Percentiles rank a stretch among this genome's conserved stretches.
Conservation (phyloP, 2,888 invertebrate genomes). For the Parnassius mnemosyne region DNA sequence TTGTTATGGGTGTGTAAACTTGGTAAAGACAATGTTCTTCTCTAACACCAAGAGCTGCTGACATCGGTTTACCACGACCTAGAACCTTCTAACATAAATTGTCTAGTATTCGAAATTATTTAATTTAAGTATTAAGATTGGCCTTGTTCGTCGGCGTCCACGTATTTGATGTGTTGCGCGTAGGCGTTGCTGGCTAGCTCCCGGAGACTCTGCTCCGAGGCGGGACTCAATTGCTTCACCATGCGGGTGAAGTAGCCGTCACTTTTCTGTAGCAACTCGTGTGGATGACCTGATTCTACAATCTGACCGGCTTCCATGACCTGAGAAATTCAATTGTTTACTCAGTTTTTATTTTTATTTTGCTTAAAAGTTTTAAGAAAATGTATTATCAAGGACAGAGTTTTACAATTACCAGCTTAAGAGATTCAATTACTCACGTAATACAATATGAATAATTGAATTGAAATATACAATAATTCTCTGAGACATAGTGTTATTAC, state of each 20-base stretch:
- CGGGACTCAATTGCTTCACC: slow-evolving; percentile 82
- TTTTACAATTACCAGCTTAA: too few relatives aligned
- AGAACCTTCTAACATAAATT: too few relatives aligned
- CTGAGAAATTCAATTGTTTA: slow-evolving; percentile 35
- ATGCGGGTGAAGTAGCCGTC: slow-evolving; percentile 81
- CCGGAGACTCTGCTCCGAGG: slow-evolving; percentile 67
- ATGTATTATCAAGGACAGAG: too few relatives aligned
- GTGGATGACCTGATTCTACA: slow-evolving; percentile 87
- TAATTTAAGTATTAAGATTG: slow-evolving; percentile 31
- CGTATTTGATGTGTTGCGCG: slow-evolving; percentile 64
- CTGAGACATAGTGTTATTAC: too few relatives aligned
- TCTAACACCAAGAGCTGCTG: slow-evolving; percentile 2
- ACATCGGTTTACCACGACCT: background rate
- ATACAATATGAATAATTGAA: too few relatives aligned
- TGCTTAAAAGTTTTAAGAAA: too few relatives aligned
- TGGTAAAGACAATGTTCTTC: background rate
- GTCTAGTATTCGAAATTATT: too few relatives aligned
- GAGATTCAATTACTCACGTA: too few relatives aligned
- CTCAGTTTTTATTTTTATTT: too few relatives aligned
- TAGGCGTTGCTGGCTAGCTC: slow-evolving; percentile 64
- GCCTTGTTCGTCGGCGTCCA: slow-evolving; percentile 61
- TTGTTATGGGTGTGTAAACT: slow-evolving; percentile 2
- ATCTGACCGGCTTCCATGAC: slow-evolving; percentile 82
- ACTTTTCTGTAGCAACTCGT: slow-evolving; percentile 78
- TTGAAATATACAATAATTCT: too few relatives aligned